Evolutionary conservation across 2,888 invertebrate species (phyloP), one percentile per base, ranked within the genome.

Genomic region (Heliconius aoede): DNA sequence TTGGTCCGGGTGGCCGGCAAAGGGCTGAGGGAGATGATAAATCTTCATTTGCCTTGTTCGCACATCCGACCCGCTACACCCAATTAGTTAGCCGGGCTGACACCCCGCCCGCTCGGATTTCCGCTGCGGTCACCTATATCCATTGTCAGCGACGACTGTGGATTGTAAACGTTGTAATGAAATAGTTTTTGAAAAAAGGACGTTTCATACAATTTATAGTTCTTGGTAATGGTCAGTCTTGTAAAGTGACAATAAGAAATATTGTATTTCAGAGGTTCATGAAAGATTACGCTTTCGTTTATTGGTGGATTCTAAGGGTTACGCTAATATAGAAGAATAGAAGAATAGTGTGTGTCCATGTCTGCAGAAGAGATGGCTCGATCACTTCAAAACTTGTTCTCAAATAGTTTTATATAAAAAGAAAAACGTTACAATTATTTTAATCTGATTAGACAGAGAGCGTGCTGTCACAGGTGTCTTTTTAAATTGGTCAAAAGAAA

Each of bases 1-100:
- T 67, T 67, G 64, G 73, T 73, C 78, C 73, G 78, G 77, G 69
- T 78, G 80, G 73, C 78, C 78, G 72, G 80, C 78, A 82, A 84
- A 89, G 88, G 89, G 89, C 87, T 86, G 85, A 84, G 84, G 84
- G 82, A 83, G 87, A 91, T 93, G 90, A 93, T 93, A 93, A 93
- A 93, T 93, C 93, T 93, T 93, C 92, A 93, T 93, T 93, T 92
- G 90, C 90, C 89, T 87, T 90, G 91, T 91, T 90, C 91, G 90
- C 91, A 90, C 91, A 90, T 90, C 90, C 91, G 89, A 89, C 89
- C 90, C 89, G 86, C 90, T 89, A 88, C 86, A 88, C 88, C 91
- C 91, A 92, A 92, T 92, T 92, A 92, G 91, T 89, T 89, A 89
- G 89, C 89, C 89, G 88, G 79, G 78, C 83, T 83, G 83, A 84